Conservation (phyloP, 37 sponge, comb jelly and placozoan species). For the Haliclona indistincta region DNA sequence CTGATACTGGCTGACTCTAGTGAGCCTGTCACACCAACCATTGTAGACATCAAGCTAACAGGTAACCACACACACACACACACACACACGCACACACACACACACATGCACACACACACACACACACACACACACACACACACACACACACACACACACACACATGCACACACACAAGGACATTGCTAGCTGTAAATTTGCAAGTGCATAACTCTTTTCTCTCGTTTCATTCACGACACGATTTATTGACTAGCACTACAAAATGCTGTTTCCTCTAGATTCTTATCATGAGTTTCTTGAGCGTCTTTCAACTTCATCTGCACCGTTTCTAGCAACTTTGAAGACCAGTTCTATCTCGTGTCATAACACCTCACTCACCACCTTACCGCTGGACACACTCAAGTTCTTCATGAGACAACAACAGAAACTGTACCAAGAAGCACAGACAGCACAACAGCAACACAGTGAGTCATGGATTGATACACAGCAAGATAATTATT, state of each 20-base stretch:
- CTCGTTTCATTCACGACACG: neutral
- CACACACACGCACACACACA: constrained; percentile 14
- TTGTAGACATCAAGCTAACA: neutral
- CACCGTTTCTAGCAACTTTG: neutral
- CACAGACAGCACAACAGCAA: neutral
- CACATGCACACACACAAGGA: constrained; percentile 6
- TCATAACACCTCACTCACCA: too few relatives aligned
- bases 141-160: constrained; percentile 21
- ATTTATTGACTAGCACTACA: neutral
- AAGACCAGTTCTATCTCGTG: too few relatives aligned
- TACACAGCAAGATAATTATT: neutral
- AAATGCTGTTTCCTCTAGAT: neutral
- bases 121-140: constrained; percentile 8
- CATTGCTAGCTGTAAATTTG: neutral
- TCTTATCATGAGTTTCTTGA: neutral
- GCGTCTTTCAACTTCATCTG: neutral
- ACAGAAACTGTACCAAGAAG: constrained; percentile 42
- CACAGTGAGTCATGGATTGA: neutral
- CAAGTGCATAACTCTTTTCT: neutral
- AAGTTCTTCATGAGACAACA: constrained; percentile 73
- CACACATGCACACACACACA: constrained; percentile 13
- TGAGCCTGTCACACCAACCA: too few relatives aligned
- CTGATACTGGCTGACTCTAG: too few relatives aligned
- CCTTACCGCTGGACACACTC: constrained; percentile 21
- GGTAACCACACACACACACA: too few relatives aligned